A percentile compares a stretch with the other conserved stretches of the same genome.
phyloP scores from a whole-genome alignment of 92 coral and sea anemone genomes.

The Porites rus region DNA sequence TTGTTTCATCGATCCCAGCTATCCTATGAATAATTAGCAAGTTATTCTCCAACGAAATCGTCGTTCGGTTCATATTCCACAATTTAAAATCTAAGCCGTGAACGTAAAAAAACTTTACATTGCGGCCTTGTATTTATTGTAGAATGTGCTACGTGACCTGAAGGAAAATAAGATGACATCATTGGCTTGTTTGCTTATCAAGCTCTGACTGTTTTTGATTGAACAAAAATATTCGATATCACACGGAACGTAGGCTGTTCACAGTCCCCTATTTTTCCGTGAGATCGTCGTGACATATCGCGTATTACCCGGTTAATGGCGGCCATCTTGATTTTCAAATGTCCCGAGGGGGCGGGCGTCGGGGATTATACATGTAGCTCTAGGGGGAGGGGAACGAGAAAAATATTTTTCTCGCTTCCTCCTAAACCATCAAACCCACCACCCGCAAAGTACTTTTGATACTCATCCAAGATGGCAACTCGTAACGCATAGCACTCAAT shows the following conservation, averaged over 20 bases:
- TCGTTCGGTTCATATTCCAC: background rate
- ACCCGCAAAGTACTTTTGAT: too few species aligned
- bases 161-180: conserved; percentile 19
- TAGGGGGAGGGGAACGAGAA: too few species aligned
- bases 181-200: conserved; percentile 21
- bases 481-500: too few species aligned
- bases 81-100: background rate
- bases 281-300: too few species aligned
- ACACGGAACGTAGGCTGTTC: background rate
- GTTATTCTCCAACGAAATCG: background rate
- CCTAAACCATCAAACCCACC: too few species aligned
- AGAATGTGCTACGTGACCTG: conserved; percentile 11
- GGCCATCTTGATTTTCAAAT: too few species aligned
- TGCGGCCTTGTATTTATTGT: background rate
- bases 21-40: background rate
- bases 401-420: too few species aligned
- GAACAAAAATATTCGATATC: background rate
- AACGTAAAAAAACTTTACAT: background rate
- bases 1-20: background rate
- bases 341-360: too few species aligned
- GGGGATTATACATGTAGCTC: too few species aligned
- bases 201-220: background rate
- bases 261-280: too few species aligned
- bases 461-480: too few species aligned
- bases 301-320: too few species aligned